These are phyloP conservation scores for Acrossocheilus fasciatus DNA, from an alignment of 2,797 vertebrate species.

Conservation along the genomic window DNA sequence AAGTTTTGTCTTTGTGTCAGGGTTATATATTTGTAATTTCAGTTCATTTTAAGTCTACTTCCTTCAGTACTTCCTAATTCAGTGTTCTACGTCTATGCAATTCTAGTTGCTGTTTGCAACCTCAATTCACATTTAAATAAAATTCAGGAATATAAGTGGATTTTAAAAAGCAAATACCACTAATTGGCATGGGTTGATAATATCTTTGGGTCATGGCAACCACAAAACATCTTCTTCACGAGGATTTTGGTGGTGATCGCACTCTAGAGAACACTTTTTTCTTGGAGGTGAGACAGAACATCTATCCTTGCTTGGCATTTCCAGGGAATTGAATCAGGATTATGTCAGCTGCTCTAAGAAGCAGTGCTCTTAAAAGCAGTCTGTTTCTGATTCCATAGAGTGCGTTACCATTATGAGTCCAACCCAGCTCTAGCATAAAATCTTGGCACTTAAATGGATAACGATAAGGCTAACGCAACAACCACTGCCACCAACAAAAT, in stretches of 20 bases:
- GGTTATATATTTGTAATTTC: background rate
- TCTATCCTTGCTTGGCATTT: slow-evolving; percentile 34
- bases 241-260: background rate
- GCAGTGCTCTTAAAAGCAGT: slow-evolving; percentile 33
- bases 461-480: slow-evolving; percentile 1
- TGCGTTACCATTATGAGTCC: slow-evolving; percentile 29
- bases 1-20: background rate
- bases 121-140: background rate
- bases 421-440: slow-evolving; percentile 35
- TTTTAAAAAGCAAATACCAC: background rate
- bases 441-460: slow-evolving; percentile 10
- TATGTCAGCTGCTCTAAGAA: slow-evolving; percentile 32
- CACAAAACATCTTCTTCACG: background rate
- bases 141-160: background rate
- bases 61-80: background rate
- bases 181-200: background rate
- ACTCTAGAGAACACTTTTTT: slow-evolving; percentile 7
- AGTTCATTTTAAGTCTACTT: background rate
- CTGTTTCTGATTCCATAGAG: slow-evolving; percentile 35
- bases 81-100: background rate
- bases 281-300: slow-evolving; percentile 2
- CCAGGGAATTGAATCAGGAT: slow-evolving; percentile 48
- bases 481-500: slow-evolving; percentile 10
- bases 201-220: background rate
- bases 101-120: background rate